A percentile compares a stretch with the other conserved stretches of the same genome.
Conservation (phyloP, 2,797 vertebrate genomes). For the Luscinia megarhynchos region DNA sequence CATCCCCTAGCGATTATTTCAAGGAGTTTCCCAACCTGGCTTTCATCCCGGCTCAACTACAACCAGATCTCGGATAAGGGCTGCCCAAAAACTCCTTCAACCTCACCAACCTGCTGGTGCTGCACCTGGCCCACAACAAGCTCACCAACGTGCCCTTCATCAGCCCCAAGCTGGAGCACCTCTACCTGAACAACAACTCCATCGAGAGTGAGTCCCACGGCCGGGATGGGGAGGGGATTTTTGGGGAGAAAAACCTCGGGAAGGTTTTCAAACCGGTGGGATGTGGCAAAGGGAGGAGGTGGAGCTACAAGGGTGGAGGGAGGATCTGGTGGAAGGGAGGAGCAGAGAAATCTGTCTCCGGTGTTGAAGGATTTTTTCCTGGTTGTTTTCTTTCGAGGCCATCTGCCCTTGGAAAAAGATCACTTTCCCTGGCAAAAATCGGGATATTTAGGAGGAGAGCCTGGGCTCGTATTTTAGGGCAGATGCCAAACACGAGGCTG, state of each 20-base stretch:
- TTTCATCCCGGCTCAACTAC: conserved; percentile 92
- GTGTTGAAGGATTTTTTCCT: background rate
- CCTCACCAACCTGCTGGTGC: conserved; percentile 89
- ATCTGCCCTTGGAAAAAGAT: background rate
- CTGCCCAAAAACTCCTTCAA: conserved; percentile 92
- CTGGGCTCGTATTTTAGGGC: background rate
- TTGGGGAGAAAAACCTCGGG: fast-evolving
- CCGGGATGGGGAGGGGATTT: background rate
- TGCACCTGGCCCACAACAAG: conserved; percentile 94
- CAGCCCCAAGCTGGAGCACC: conserved; percentile 89
- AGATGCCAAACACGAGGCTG: background rate
- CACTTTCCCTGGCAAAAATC: background rate
- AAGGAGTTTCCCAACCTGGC: conserved; percentile 87
- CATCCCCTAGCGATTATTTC: conserved; percentile 91
- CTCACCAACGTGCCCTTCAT: conserved; percentile 87
- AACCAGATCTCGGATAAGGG: conserved; percentile 94
- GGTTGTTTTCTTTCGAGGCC: background rate
- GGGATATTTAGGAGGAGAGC: background rate
- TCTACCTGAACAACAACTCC: conserved; percentile 95
- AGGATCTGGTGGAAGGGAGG: background rate
- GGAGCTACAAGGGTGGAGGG: background rate
- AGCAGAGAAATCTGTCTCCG: too few species aligned
- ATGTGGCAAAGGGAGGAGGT: background rate
- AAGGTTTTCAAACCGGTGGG: background rate
- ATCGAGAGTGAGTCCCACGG: conserved; percentile 88